Base-by-base conservation (phyloP, 2,113 vertebrate species). In the Cacatua alba region DNA sequence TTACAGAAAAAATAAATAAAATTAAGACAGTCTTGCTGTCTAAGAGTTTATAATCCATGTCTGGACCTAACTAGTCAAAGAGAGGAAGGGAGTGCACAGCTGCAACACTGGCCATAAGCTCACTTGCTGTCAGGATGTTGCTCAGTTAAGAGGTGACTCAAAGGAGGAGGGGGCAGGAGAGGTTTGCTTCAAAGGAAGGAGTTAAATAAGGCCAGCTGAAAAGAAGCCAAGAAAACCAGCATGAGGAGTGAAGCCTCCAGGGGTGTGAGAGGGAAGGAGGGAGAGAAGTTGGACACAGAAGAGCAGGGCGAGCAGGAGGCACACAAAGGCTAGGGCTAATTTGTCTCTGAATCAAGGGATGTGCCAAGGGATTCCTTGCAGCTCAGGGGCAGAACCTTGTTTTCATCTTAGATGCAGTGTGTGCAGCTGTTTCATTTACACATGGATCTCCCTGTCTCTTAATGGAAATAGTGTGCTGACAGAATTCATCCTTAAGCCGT, bases 61-160 rank as follows among this genome's bases (percentile, higher is more conserved):
- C 24, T 29, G 63, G 25, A 31, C 26, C 7, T 24, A 63, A 57
- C 18, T 44, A 5, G 33, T 55, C 15, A n/a, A 49, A 33, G 26
- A 1, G 1, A 79, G 13, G 35, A 79, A 76, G 6, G 35, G 63
- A 62, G 41, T 3, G 3, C 31, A 62, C 16, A 44, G 57, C 5
- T 9, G 43, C 16, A 59, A 51, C 0, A 0, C 21, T 63, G 67
- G n/a, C 20, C 8, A 3, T 37, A 26, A 75, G 13, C 62, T 85
- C 6, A 0, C n/a, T 59, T 59, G 55, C 20, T 59, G 33, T 59
- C 55, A 59, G 55, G 13, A 23, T 59, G n/a, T 59, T n/a, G 55
- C 13, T 59, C 33, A n/a, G 55, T 59, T 59, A 59, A 55, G 31
- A 72, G 31, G 0, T 1, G 2, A 28, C 65, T 87, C 1, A 0